phyloP scores from a whole-genome alignment of 2,797 vertebrate genomes.

The Rhynchonycteris naso region DNA sequence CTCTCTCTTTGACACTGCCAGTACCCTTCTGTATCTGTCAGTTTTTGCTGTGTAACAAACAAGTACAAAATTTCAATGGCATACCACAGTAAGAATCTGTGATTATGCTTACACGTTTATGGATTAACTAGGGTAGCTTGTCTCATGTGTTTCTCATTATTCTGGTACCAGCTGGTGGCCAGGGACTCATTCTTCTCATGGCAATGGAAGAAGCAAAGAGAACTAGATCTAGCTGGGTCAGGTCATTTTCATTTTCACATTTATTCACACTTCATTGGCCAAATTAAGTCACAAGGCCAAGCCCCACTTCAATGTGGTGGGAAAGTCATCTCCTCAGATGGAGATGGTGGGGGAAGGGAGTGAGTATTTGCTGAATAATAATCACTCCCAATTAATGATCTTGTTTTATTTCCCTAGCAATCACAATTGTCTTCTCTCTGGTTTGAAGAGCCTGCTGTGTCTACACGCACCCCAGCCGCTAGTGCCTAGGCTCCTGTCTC shows the following conservation, averaged over 20 bases:
- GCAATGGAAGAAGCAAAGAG: not conserved
- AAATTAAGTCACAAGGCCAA: not conserved
- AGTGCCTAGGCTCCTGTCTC: not conserved
- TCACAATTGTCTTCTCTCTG: not conserved
- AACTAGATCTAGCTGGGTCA: not conserved
- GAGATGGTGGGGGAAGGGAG: not conserved
- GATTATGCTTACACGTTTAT: not conserved
- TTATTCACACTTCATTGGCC: not conserved
- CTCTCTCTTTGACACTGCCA: not conserved
- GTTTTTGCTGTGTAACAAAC: not conserved
- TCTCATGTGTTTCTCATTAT: not conserved
- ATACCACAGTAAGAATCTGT: not conserved
- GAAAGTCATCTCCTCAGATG: not conserved
- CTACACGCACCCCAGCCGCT: not conserved
- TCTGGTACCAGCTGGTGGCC: not conserved
- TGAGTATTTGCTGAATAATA: not conserved
- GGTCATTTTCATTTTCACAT: not conserved
- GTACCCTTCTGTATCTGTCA: not conserved
- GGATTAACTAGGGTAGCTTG: not conserved
- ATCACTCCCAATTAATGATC: not conserved
- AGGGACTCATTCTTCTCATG: not conserved
- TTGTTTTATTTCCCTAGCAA: not conserved
- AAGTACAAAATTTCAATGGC: not conserved
- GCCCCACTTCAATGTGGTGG: no score
- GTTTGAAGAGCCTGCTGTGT: not conserved